These are phyloP conservation scores for Cataglyphis cursor DNA, from an alignment of 2,888 invertebrate species.

Conservation along the genomic window DNA sequence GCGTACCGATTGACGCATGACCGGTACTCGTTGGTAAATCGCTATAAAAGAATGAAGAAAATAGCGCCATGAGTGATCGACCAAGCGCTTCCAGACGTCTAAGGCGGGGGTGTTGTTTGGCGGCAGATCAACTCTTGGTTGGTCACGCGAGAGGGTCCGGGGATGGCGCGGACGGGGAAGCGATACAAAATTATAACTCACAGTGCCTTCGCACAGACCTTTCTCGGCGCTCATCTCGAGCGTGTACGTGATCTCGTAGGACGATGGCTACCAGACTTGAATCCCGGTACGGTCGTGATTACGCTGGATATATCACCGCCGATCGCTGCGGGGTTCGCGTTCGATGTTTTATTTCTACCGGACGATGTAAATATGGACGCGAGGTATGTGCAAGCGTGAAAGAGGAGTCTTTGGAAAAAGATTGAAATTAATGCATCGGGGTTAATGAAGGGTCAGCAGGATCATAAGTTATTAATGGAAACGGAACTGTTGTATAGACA, in stretches of 20 bases:
- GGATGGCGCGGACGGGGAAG: constrained; percentile 52
- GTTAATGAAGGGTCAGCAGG: constrained; percentile 48
- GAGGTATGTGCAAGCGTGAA: constrained; percentile 38
- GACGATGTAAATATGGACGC: constrained; percentile 42
- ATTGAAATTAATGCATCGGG: constrained; percentile 49
- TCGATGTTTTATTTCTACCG: constrained; percentile 48
- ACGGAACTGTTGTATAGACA: constrained; percentile 31
- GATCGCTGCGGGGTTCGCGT: constrained; percentile 47
- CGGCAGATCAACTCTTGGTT: constrained; percentile 71
- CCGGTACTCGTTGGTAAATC: constrained; percentile 44
- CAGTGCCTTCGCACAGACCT: constrained; percentile 64
- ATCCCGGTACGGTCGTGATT: constrained; percentile 65
- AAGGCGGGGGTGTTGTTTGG: constrained; percentile 74
- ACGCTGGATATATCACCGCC: constrained; percentile 56
- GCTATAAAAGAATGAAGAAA: constrained; percentile 49
- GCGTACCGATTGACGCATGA: constrained; percentile 32
- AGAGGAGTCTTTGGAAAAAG: constrained; percentile 16
- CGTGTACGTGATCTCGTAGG: constrained; percentile 81
- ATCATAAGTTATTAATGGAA: constrained; percentile 51
- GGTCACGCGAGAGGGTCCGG: constrained; percentile 48
- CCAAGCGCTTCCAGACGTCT: constrained; percentile 33
- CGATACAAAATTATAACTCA: constrained; percentile 73
- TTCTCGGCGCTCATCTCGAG: constrained; percentile 70
- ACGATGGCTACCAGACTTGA: constrained; percentile 80
- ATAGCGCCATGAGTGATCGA: constrained; percentile 50